These are phyloP conservation scores for Rotaria socialis DNA, from an alignment of 2,888 invertebrate genomes.

Conservation along the genomic window DNA sequence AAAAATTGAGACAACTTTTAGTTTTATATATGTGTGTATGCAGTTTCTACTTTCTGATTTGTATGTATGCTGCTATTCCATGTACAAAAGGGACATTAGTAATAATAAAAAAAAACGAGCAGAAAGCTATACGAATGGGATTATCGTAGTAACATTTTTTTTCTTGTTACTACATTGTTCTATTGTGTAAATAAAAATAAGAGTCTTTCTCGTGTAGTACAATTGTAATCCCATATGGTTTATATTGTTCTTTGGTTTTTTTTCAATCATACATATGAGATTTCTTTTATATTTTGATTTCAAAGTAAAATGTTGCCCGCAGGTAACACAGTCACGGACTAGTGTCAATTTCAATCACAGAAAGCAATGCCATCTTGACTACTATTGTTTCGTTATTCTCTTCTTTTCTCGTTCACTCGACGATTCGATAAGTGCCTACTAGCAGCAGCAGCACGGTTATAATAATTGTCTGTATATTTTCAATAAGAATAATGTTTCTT, in stretches of 20 bases:
- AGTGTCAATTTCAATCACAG: neutral
- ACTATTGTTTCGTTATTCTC: neutral
- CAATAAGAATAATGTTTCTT: neutral
- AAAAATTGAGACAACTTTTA: no score
- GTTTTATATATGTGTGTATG: no score
- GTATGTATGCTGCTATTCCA: no score
- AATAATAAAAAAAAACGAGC: neutral
- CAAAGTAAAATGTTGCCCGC: neutral
- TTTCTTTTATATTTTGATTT: neutral
- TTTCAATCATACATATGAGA: neutral
- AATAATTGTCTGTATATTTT: conserved; percentile 3
- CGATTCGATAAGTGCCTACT: neutral
- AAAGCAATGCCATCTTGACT: neutral
- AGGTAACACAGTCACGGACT: neutral
- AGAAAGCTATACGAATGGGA: neutral
- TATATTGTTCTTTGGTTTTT: conserved; percentile 3
- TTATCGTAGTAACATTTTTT: neutral
- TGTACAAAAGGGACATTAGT: no score
- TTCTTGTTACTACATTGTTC: neutral
- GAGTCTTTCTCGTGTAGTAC: neutral
- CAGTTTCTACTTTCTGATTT: no score
- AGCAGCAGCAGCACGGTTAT: neutral
- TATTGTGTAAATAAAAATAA: neutral
- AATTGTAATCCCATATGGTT: conserved; percentile 11
- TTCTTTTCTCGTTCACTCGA: neutral